Conservation (phyloP, 2,113 vertebrate species). For the Hucho hucho region DNA sequence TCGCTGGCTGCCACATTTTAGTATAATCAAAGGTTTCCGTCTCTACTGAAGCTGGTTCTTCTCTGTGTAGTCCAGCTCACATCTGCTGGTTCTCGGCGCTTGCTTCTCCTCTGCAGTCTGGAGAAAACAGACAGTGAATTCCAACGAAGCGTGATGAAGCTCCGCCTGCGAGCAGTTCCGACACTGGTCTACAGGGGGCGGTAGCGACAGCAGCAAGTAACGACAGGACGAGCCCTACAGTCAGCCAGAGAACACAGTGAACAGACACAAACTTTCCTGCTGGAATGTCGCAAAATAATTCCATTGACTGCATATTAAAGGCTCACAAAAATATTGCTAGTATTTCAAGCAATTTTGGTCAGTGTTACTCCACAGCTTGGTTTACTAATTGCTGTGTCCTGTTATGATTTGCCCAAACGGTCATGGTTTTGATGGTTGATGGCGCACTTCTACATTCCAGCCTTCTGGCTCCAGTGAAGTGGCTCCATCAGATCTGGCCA, state of each 20-base stretch:
- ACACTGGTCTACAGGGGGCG: slow-evolving; percentile 57
- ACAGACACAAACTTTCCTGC: too few species aligned
- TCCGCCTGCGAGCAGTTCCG: slow-evolving; percentile 72
- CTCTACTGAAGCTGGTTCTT: slow-evolving; percentile 45
- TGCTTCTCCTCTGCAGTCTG: slow-evolving; percentile 52
- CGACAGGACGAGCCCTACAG: neutral
- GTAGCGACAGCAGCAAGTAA: neutral
- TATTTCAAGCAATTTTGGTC: too few species aligned
- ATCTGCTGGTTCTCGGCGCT: slow-evolving; percentile 71
- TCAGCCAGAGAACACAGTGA: too few species aligned
- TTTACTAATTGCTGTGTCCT: too few species aligned
- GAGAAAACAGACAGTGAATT: slow-evolving; percentile 50
- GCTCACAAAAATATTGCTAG: too few species aligned
- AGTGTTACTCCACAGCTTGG: too few species aligned
- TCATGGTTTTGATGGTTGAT: too few species aligned
- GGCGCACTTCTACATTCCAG: slow-evolving; percentile 3
- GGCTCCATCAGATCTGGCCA: neutral
- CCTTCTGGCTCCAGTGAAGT: slow-evolving; percentile 1
- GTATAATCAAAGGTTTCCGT: slow-evolving; percentile 52
- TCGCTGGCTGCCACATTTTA: slow-evolving; percentile 95
- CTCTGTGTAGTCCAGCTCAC: slow-evolving; percentile 67
- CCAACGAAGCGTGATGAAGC: slow-evolving; percentile 72
- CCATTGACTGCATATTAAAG: too few species aligned
- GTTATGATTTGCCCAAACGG: too few species aligned
- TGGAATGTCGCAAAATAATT: too few species aligned